Evolutionary conservation across 2,113 vertebrate genomes (phyloP), one percentile per base, ranked within the genome.

Genomic region (Buteo buteo): DNA sequence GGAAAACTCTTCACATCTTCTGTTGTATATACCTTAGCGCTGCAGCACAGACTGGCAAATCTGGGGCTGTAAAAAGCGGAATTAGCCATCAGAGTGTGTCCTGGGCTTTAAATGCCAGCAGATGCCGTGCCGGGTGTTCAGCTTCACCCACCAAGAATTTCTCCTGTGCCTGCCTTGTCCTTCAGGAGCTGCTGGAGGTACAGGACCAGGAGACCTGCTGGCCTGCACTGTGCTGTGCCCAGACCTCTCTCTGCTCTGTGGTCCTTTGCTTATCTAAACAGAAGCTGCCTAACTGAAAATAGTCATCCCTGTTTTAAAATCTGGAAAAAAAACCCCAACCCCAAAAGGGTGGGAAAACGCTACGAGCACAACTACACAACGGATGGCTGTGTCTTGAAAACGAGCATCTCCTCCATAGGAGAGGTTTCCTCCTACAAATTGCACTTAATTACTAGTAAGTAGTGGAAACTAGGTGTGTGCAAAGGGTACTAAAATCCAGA

Each of bases 361-460:
- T 80, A 54, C 3, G 0, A 18, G 69, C 64, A 14, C 13, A 32
- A 0, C 9, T 10, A 20, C 6, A 21, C 1, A 1, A 3, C 15
- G 62, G 44, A 6, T 44, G 40, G 42, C 28, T 40, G 49, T 44
- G 25, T 8, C 64, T 11, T 61, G 18, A 29, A 28, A 78, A 42
- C 7, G 18, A 86, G 57, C 49, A 5, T 58, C 32, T 28, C 42
- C 55, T 28, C 42, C 55, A 8, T 6, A 17, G 69, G 11, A 52
- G 21, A 76, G 31, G 15, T 16, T 59, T 70, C 12, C 49, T 90
- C 38, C 70, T 47, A 0, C 50, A 47, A 10, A 34, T 4, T 16
- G 28, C 47, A n/a, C 34, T 50, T 31, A 7, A 3, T n/a, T 9
- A 1, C 2, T 54, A 4, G 5, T 3, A 3, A 40, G 28, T 6